Evolutionary conservation across 1,140 invertebrate genomes (phyloP).

Genomic region (Atopsyche davidsoni): DNA sequence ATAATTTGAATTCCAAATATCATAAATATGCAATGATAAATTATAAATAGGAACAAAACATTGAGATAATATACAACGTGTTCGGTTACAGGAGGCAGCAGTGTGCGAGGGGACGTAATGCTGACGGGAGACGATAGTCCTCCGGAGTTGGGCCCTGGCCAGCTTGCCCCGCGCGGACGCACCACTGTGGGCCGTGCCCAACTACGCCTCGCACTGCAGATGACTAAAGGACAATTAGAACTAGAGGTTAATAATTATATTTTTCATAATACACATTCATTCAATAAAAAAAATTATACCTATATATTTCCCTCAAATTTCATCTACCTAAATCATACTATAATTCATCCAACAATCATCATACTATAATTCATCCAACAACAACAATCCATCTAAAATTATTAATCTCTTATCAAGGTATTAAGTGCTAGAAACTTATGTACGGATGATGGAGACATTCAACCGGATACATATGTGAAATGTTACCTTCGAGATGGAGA

Average conservation of each 20-base stretch:
- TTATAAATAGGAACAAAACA: too few species aligned
- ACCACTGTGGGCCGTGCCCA: slow-evolving; percentile 66
- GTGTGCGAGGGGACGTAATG: slow-evolving; percentile 32
- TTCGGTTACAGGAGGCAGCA: slow-evolving; percentile 25
- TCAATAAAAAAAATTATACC: too few species aligned
- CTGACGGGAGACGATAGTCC: slow-evolving; percentile 36
- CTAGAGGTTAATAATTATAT: slow-evolving; percentile 64
- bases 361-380: too few species aligned
- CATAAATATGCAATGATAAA: too few species aligned
- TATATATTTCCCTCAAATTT: too few species aligned
- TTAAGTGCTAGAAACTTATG: slow-evolving; percentile 48
- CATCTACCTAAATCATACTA: slow-evolving; percentile 1
- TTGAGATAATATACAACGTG: too few species aligned
- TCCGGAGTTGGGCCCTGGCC: slow-evolving; percentile 65
- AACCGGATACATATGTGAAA: slow-evolving; percentile 87
- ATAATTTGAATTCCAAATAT: too few species aligned
- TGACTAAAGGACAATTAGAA: slow-evolving; percentile 87
- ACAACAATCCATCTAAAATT: neutral
- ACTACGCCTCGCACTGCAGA: slow-evolving; percentile 78
- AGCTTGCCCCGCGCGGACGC: slow-evolving; percentile 68
- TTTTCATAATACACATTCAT: neutral
- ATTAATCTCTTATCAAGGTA: slow-evolving; percentile 33
- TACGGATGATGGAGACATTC: slow-evolving; percentile 42
- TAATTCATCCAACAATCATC: too few species aligned
- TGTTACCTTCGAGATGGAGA: slow-evolving; percentile 85